phyloP scores from a whole-genome alignment of 2,797 vertebrate species.

The Ficedula albicollis region DNA sequence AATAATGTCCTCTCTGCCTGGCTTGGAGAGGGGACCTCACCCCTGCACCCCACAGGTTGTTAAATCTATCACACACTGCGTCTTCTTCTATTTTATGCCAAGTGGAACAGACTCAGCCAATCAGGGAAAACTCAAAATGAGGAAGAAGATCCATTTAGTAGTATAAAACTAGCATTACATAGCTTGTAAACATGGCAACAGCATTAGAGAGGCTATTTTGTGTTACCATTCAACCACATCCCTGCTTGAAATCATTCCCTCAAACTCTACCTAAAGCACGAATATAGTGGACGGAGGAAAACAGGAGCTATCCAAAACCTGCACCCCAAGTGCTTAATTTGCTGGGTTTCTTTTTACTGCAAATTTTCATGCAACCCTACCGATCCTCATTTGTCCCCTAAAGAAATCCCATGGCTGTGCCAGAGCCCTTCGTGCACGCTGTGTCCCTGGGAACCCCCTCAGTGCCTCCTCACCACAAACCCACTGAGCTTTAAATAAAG shows the following conservation, averaged over 20 bases:
- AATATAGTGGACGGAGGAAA: neutral
- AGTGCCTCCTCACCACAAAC: neutral
- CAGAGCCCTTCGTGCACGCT: neutral
- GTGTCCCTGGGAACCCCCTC: neutral
- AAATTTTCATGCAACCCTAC: neutral
- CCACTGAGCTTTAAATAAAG: fast-evolving
- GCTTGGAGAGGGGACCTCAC: neutral
- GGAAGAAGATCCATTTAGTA: neutral
- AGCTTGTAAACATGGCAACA: neutral
- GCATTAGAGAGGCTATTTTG: neutral
- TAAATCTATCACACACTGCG: neutral
- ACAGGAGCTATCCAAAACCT: neutral
- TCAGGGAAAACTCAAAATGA: neutral
- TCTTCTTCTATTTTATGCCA: neutral
- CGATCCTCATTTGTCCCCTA: neutral
- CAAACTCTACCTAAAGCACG: neutral
- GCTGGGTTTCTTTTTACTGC: neutral
- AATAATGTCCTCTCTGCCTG: neutral
- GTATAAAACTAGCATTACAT: neutral
- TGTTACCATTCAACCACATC: neutral
- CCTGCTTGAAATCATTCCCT: neutral
- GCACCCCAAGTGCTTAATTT: neutral
- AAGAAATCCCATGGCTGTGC: neutral
- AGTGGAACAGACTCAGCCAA: neutral
- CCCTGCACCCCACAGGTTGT: neutral